Conservation (phyloP, 53 echinoderm and acorn worm species). For the Paracentrotus lividus region DNA sequence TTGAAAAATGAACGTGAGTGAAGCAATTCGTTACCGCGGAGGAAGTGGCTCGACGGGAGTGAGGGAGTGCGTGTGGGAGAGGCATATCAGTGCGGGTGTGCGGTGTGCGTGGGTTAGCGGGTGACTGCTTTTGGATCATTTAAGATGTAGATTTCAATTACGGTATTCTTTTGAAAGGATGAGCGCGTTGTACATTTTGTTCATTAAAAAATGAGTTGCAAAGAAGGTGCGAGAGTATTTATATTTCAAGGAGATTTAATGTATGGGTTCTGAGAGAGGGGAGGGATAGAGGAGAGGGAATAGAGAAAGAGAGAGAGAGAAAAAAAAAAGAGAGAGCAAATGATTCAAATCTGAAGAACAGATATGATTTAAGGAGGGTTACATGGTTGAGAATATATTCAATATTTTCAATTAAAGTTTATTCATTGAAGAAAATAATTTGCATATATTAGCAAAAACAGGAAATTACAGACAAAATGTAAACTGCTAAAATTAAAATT, state of each 20-base stretch:
- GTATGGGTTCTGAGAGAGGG: not conserved
- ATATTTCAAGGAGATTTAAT: not conserved
- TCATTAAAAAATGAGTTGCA: not conserved
- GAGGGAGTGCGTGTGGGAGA: conserved; percentile 22
- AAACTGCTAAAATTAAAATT: too few relatives aligned
- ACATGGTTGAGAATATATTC: too few relatives aligned
- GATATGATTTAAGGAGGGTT: too few relatives aligned
- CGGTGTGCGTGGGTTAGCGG: not conserved
- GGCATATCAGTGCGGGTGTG: too few relatives aligned
- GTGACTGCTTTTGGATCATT: not conserved
- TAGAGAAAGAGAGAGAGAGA: not conserved
- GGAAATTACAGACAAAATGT: too few relatives aligned
- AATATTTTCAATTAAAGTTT: too few relatives aligned
- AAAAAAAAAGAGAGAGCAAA: too few relatives aligned
- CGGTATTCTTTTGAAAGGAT: not conserved
- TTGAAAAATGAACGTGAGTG: conserved; percentile 72
- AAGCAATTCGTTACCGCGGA: conserved; percentile 65
- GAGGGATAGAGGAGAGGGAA: not conserved
- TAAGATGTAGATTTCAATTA: not conserved
- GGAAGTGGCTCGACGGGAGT: conserved; percentile 31
- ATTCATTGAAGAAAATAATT: too few relatives aligned
- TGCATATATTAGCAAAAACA: too few relatives aligned
- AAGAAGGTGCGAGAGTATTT: not conserved
- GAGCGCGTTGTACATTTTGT: not conserved
- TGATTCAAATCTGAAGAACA: too few relatives aligned